Conservation (phyloP, 2,113 vertebrate species). For the Rhinogobius similis region DNA sequence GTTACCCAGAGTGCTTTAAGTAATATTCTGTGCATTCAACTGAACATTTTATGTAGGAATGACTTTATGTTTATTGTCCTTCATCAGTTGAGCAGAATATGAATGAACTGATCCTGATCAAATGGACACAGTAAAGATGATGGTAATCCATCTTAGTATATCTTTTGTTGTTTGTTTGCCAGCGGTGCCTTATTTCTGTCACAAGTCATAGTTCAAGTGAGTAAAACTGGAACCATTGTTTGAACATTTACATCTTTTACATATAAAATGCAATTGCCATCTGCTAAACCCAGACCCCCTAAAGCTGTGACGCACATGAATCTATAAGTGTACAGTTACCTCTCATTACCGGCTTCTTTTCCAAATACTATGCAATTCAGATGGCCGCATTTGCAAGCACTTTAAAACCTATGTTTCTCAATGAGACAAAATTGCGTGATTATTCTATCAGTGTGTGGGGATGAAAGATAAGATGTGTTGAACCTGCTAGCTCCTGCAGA, state of each 20-base stretch:
- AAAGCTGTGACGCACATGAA: constrained; percentile 7
- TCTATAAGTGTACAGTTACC: constrained; percentile 25
- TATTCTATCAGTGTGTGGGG: constrained; percentile 53
- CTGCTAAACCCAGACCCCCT: not conserved
- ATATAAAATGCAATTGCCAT: constrained; percentile 3
- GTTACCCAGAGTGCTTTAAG: not conserved
- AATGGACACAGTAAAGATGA: not conserved
- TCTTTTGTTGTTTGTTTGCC: not conserved
- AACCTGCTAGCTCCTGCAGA: constrained; percentile 30
- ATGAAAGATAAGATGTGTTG: constrained; percentile 43
- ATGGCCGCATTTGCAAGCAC: constrained; percentile 56
- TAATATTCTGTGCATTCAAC: too few relatives aligned
- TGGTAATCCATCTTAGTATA: not conserved
- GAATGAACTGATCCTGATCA: not conserved
- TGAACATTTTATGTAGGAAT: too few relatives aligned
- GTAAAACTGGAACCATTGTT: not conserved
- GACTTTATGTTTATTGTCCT: too few relatives aligned
- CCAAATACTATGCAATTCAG: constrained; percentile 31
- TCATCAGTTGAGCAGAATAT: not conserved
- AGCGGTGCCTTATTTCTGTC: not conserved
- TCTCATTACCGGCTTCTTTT: constrained; percentile 34
- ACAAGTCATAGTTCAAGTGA: not conserved
- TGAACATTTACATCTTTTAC: not conserved
- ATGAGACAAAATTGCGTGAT: constrained; percentile 66
- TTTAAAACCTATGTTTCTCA: constrained; percentile 72